Base-by-base conservation (phyloP, 2,797 vertebrate species). In the Caiman crocodilus region DNA sequence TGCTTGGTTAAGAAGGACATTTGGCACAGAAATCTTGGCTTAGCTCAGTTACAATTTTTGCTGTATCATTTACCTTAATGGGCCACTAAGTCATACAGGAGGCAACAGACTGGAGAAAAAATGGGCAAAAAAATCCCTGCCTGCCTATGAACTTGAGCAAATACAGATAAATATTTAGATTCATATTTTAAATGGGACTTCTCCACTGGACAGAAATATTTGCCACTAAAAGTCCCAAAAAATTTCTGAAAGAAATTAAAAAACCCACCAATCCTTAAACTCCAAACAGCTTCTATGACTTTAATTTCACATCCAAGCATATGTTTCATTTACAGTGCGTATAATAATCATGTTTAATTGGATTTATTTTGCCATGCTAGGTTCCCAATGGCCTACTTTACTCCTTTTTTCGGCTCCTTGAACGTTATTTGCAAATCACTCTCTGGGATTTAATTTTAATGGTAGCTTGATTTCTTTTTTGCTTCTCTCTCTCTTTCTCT, bases 381-480 rank as follows among this genome's bases (percentile, higher is more conserved):
- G 82, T 88, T 96, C 95, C 96, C 95, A 97, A 84, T 94, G 96
- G 96, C 76, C 94, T 98, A 97, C 91, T 97, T 98, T 97, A 95
- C 85, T 96, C 82, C 95, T 96, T 97, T 97, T 92, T 94, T 96
- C 91, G 96, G 94, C 84, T 97, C 92, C 96, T 97, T 97, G 96
- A 98, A 95, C 94, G 88, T 97, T 98, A 97, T 97, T 98, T 98
- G 98, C 96, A 97, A 97, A 97, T 98, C 97, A 97, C 90, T 98
- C 96, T 94, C 94, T 94, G 95, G 95, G 97, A 97, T 97, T 98
- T 98, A 97, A 97, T 97, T 98, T 98, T 95, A 98, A 97, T 97
- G 95, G 96, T 96, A 96, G 95, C 94, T 97, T 98, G 95, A 93
- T 97, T 98, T 97, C 96, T 94, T 92, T 91, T 94, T 55, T 74